Conservation (phyloP, 1,140 invertebrate species). For the Aleiodes sp. region DNA sequence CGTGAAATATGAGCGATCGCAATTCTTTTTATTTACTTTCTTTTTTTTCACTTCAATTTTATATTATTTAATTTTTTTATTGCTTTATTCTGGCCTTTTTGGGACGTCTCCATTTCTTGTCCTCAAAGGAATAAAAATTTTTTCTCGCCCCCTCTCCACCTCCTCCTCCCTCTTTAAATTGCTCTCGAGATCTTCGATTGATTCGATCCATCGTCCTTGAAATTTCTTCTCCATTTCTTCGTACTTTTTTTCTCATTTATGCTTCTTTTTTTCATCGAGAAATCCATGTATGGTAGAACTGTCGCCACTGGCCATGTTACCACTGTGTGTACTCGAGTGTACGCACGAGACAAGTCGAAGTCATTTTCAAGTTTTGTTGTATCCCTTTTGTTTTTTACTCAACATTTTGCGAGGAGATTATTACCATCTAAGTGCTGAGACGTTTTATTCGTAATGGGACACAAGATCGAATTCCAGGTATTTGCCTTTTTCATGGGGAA, state of each 20-base stretch:
- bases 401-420: conserved; percentile 1
- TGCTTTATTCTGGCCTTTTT: not conserved
- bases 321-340: not conserved
- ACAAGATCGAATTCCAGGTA: no score
- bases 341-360: not conserved
- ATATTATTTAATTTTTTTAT: conserved; percentile 19
- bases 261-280: not conserved
- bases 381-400: not conserved
- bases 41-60: not conserved
- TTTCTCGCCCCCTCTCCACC: not conserved
- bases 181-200: conserved; percentile 16
- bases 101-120: not conserved
- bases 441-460: conserved; percentile 6
- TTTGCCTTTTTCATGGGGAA: no score
- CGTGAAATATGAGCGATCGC: conserved; percentile 26
- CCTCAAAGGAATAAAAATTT: not conserved
- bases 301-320: not conserved
- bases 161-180: conserved; percentile 5
- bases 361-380: not conserved
- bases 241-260: no score
- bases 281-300: conserved; percentile 18
- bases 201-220: conserved; percentile 25
- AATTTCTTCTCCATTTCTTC: no score
- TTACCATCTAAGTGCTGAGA: conserved; percentile 5
- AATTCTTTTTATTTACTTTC: not conserved